Evolutionary conservation across 2,797 vertebrate species (phyloP), one percentile per base, ranked within the genome.

Genomic region (Rhabdomys pumilio): DNA sequence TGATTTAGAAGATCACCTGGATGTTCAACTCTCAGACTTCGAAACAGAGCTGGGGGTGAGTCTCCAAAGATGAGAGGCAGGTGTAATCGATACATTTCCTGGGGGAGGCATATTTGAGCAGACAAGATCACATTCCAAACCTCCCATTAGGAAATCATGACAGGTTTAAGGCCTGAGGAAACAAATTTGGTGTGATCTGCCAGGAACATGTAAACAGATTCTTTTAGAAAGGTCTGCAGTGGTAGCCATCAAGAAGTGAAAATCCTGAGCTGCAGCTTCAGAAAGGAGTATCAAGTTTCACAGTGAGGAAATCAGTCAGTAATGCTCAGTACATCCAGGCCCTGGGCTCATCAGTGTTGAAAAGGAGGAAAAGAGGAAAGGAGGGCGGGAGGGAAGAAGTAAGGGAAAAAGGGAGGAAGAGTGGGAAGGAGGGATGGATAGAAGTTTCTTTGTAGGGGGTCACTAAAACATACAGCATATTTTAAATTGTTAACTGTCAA

Each of bases 101-200:
- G 44, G 50, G 20, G 34, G 6, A 26, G 13, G 11, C 5, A 26
- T 55, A 29, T 57, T 26, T 3, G 41, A 41, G 22, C 14, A 61
- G 50, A 15, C 34, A 4, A 53, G 34, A 87, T 83, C 17, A 65
- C 26, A 77, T 1, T 91, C 20, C 9, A 89, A 24, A 91, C 34
- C 6, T 6, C 69, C 69, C 94, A 24, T 82, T 79, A 94, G 75
- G 34, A 86, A 90, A 89, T n/a, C 47, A 67, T 10, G 81, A 50
- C 57, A 92, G 76, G 50, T 67, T 79, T 38, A 41, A 86, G 50
- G 11, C 38, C 53, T 29, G 41, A 55, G 38, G 65, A 84, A 29
- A 65, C 77, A 87, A 91, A 57, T 44, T 7, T 22, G 34, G 89
- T 34, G 31, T 34, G 77, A 75, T 69, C 3, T 20, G 7, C 73